Evolutionary conservation across 2,888 invertebrate species (phyloP).

Genomic region (Calliphora vomitoria): DNA sequence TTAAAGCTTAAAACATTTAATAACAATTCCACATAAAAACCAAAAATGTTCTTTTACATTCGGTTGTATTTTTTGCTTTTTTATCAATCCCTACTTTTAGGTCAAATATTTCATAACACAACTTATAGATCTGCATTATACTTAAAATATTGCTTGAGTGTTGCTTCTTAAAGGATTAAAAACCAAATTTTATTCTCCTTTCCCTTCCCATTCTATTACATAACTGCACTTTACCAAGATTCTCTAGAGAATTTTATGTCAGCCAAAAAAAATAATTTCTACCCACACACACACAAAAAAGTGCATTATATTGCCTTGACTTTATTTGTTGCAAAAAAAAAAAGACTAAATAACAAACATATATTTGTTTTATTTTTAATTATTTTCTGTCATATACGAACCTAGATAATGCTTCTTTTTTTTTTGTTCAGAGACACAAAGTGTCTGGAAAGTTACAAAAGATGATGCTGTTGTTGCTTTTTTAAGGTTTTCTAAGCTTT

Average conservation of each 20-base stretch:
- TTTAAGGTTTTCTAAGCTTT: slow-evolving; percentile 48
- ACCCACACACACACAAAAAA: background rate
- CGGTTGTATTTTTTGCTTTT: too few relatives aligned
- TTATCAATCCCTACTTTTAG: background rate
- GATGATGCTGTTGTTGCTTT: slow-evolving; percentile 8
- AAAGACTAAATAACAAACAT: background rate
- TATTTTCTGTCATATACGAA: slow-evolving; percentile 8
- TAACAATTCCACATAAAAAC: too few relatives aligned
- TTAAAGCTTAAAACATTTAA: too few relatives aligned
- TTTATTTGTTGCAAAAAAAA: slow-evolving; percentile 21
- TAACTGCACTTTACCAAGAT: background rate
- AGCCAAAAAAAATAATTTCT: slow-evolving; percentile 23
- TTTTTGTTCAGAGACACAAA: slow-evolving; percentile 24
- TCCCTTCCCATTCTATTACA: background rate
- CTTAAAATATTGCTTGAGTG: too few relatives aligned
- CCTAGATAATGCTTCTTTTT: slow-evolving; percentile 3
- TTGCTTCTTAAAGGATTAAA: background rate
- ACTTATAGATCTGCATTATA: background rate
- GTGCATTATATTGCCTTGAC: slow-evolving; percentile 28
- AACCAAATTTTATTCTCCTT: background rate
- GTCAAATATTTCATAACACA: background rate
- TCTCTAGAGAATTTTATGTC: background rate
- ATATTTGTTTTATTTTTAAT: slow-evolving; percentile 55
- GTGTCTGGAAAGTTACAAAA: slow-evolving; percentile 67
- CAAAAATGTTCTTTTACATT: too few relatives aligned